A percentile compares a stretch with the other conserved stretches of the same genome.
Conservation (phyloP, 1,140 invertebrate genomes). For the Camponotus pennsylvanicus region DNA sequence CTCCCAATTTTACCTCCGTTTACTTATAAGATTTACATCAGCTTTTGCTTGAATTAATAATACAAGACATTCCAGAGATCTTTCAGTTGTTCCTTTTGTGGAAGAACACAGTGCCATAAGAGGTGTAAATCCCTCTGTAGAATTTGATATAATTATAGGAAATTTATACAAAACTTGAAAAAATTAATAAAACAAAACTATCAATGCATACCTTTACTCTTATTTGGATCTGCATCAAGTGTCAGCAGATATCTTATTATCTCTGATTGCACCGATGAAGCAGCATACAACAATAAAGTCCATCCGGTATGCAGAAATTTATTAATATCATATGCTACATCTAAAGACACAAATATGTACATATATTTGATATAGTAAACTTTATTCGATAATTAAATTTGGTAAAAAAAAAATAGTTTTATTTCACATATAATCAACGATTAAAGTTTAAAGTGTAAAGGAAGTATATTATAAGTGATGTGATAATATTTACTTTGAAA, state of each 20-base stretch:
- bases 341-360: not conserved
- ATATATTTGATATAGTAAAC: not conserved
- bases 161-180: conserved; percentile 71
- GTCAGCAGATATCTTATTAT: conserved; percentile 78
- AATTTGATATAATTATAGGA: conserved; percentile 21
- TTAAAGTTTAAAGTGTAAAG: not conserved
- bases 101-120: conserved; percentile 85
- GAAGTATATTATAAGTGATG: not conserved
- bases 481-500: conserved; percentile 72
- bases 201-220: conserved; percentile 77
- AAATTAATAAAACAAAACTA: conserved; percentile 38
- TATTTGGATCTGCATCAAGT: conserved; percentile 82
- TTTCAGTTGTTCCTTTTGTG: conserved; percentile 53
- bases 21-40: conserved; percentile 78
- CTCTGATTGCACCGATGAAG: conserved; percentile 73
- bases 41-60: conserved; percentile 77
- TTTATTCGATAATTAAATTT: not conserved
- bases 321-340: conserved; percentile 73
- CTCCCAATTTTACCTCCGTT: conserved; percentile 66
- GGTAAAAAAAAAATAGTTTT: not conserved
- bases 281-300: conserved; percentile 81
- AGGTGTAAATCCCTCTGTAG: conserved; percentile 86
- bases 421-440: not conserved
- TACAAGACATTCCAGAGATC: conserved; percentile 76
- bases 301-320: conserved; percentile 77